Percentiles rank a stretch among this genome's conserved stretches.
phyloP scores from a whole-genome alignment of 2,113 vertebrate genomes.

The Oncorhynchus clarkii region DNA sequence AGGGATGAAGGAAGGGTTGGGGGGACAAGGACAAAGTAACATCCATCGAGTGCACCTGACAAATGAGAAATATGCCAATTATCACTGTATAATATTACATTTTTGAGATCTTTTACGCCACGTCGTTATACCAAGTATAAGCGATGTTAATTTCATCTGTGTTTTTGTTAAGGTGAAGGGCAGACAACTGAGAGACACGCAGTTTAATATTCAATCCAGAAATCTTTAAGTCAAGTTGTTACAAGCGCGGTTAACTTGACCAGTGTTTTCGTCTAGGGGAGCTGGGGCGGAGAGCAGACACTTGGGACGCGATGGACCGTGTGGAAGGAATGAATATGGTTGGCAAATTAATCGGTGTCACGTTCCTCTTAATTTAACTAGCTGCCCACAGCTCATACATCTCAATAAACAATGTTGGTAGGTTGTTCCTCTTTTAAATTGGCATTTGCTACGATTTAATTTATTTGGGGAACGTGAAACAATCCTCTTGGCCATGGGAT shows the following conservation, averaged over 20 bases:
- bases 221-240: neutral
- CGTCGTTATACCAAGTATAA: neutral
- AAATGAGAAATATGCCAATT: neutral
- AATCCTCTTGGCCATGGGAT: slow-evolving; percentile 11
- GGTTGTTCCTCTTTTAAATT: slow-evolving; percentile 36
- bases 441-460: slow-evolving; percentile 44
- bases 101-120: too few relatives aligned
- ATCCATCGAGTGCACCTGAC: neutral
- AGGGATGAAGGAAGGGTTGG: neutral
- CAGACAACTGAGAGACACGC: neutral
- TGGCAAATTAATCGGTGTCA: slow-evolving; percentile 17
- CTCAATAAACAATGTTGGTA: slow-evolving; percentile 47
- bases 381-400: slow-evolving; percentile 44
- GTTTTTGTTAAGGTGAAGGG: too few relatives aligned
- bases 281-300: neutral
- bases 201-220: too few relatives aligned
- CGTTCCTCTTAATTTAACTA: slow-evolving; percentile 41
- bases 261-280: neutral
- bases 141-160: too few relatives aligned
- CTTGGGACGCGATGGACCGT: neutral
- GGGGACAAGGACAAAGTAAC: neutral
- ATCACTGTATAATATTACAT: too few relatives aligned
- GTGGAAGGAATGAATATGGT: neutral
- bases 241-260: neutral
- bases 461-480: slow-evolving; percentile 22